Evolutionary conservation across 2,797 vertebrate genomes (phyloP).

Genomic region (Phrynocephalus vlangalii): DNA sequence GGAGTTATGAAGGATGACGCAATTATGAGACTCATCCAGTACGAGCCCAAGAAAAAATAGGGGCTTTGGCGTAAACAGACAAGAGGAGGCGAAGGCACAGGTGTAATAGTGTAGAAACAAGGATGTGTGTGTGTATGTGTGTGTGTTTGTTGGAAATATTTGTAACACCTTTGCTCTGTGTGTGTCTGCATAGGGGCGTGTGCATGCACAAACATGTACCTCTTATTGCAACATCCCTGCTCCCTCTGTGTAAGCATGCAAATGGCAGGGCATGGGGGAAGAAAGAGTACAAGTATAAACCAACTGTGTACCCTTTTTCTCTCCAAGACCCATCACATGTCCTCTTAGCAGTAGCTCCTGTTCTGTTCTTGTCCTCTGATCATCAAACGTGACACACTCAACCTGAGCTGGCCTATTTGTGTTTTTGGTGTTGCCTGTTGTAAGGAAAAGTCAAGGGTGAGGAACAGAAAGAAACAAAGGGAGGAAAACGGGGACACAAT

Average conservation of each 20-base stretch:
- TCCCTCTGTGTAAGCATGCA: neutral
- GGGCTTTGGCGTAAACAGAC: neutral
- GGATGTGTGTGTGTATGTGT: too few relatives aligned
- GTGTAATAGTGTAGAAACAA: neutral
- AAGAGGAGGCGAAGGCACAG: neutral
- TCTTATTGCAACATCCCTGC: neutral
- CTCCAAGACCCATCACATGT: neutral
- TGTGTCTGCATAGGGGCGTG: neutral
- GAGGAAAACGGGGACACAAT: neutral
- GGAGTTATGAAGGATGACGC: slow-evolving; percentile 60
- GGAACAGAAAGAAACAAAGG: neutral
- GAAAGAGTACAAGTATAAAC: slow-evolving; percentile 6
- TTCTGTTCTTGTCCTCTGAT: neutral
- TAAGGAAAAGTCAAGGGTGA: neutral
- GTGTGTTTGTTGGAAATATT: too few relatives aligned
- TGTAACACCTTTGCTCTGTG: too few relatives aligned
- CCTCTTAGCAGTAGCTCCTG: neutral
- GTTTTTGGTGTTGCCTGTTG: too few relatives aligned
- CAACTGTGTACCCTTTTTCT: neutral
- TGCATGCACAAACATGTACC: neutral
- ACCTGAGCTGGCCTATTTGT: neutral
- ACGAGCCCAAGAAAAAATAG: slow-evolving; percentile 54
- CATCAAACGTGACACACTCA: neutral
- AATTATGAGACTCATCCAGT: slow-evolving; percentile 60
- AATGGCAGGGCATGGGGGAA: neutral